Base-by-base conservation (phyloP, 2,797 vertebrate genomes). In the Rhinella marina region DNA sequence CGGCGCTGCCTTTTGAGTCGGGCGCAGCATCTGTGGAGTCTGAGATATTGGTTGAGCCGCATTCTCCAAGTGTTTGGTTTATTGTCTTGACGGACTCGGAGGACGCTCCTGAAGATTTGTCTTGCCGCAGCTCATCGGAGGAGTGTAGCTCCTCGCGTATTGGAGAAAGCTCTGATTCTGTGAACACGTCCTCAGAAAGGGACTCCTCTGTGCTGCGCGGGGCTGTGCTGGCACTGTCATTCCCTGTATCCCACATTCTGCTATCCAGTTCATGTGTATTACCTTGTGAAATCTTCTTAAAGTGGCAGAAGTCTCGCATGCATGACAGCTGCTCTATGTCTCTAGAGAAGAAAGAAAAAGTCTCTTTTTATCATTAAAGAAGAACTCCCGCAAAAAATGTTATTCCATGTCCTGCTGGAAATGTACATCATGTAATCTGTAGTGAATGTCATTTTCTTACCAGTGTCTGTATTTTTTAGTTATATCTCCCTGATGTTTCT, bases 101-200 rank as follows among this genome's bases (percentile, higher is more conserved):
- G 12, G 97, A 98, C 0, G 96, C 95, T 54, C 92, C 95, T 10
- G 96, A 97, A 70, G 97, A 97, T 89, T 97, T 96, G 83, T 97
- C 96, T 85, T 95, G 96, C 32, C 90, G 93, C 77, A 96, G 94
- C 72, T 98, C 97, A 91, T 97, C 97, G 16, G 92, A 96, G 78
- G 97, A 98, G n/a, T 95, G 90, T 82, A 96, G 96, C 83, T 97
- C 97, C 92, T 99, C 98, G 0, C 95, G 94, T 87, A 98, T 97
- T 62, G 97, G 97, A 85, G 98, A 99, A 68, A 99, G 97, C 94
- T 99, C 98, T 0, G 98, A 96, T 92, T 99, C 98, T 0, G 97
- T 98, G 93, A 99, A 99, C 56, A 99, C 98, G 1, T 99, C 98
- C 94, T 99, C 98, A 5, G 98, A 99, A 89, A 99, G 91, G 78